Base-by-base conservation (phyloP, 1,140 invertebrate species). In the Apis dorsata region DNA sequence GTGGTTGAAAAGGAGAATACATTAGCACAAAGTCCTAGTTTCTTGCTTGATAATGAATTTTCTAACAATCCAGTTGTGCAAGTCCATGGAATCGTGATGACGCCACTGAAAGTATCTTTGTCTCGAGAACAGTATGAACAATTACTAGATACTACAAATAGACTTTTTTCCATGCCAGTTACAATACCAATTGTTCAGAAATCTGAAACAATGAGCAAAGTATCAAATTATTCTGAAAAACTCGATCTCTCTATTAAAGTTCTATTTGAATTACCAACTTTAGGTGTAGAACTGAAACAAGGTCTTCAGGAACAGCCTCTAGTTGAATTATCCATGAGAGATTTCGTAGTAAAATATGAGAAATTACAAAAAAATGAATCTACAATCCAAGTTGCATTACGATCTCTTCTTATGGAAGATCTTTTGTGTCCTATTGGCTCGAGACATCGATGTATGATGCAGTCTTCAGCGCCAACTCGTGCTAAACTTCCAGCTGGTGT, bases 71-170 rank as follows among this genome's bases (percentile, higher is more conserved):
- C 93, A 5, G 77, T 94, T 44, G 90, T 95, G 55, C 92, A 98
- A 90, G 94, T 99, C 10, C 95, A 95, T 77, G 98, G 98, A n/a
- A 95, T 95, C 72, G 96, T 99, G 44, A 96, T 98, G 17, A 97
- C 96, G 66, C 96, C 97, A 0, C 91, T 99, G 19, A 97, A 98
- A 93, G 95, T 99, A 19, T 97, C 97, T 0, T 93, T 99, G 13
- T 96, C 97, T 19, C 96, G 98, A 55, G 95, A 95, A 44, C 98
- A 99, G 89, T 99, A 99, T 91, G 97, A 98, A 92, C 98, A 99
- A 92, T 93, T 99, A 51, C 93, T 98, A 65, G 97, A 98, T 84
- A 98, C 97, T 2, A 90, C 96, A 28, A 94, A 95, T 63, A 95
- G 91, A 60, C 65, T 95, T 17, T 91, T 95, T 44, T 93, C 91